Conservation (phyloP, 2,888 invertebrate genomes). For the Mythimna lalbum region DNA sequence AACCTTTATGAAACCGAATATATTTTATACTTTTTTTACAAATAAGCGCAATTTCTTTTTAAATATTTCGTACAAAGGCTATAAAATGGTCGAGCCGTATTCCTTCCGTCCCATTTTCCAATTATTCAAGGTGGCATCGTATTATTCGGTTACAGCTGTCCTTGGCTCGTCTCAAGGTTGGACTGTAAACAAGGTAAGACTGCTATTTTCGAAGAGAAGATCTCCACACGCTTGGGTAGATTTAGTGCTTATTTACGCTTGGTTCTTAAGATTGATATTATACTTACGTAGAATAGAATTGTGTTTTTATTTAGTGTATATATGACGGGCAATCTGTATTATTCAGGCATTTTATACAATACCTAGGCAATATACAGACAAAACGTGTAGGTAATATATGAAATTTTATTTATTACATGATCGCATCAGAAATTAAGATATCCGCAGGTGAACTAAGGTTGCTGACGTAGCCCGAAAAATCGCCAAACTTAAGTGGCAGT, state of each 20-base stretch:
- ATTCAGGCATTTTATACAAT: too few relatives aligned
- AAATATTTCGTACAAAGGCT: slow-evolving; percentile 29
- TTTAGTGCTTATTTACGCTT: not conserved
- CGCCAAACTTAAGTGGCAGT: too few relatives aligned
- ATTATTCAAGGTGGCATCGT: slow-evolving; percentile 47
- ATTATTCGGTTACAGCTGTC: slow-evolving; percentile 47
- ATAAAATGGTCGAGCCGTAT: slow-evolving; percentile 27
- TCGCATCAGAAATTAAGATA: too few relatives aligned
- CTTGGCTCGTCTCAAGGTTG: slow-evolving; percentile 45
- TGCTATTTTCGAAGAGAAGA: slow-evolving; percentile 28
- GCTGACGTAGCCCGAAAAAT: too few relatives aligned
- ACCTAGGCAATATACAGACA: too few relatives aligned
- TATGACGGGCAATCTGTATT: too few relatives aligned
- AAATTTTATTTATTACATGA: too few relatives aligned
- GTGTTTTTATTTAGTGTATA: not conserved
- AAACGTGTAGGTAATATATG: too few relatives aligned
- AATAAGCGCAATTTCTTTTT: slow-evolving; percentile 22
- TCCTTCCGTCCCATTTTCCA: slow-evolving; percentile 51
- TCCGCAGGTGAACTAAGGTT: too few relatives aligned
- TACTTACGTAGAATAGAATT: not conserved
- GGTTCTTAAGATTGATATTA: not conserved
- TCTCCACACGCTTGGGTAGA: not conserved
- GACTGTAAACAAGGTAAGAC: slow-evolving; percentile 25
- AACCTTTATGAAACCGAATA: not conserved
- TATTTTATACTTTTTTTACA: not conserved